These are phyloP conservation scores for Tholera decimalis DNA, from an alignment of 2,888 invertebrate genomes.

Conservation along the genomic window DNA sequence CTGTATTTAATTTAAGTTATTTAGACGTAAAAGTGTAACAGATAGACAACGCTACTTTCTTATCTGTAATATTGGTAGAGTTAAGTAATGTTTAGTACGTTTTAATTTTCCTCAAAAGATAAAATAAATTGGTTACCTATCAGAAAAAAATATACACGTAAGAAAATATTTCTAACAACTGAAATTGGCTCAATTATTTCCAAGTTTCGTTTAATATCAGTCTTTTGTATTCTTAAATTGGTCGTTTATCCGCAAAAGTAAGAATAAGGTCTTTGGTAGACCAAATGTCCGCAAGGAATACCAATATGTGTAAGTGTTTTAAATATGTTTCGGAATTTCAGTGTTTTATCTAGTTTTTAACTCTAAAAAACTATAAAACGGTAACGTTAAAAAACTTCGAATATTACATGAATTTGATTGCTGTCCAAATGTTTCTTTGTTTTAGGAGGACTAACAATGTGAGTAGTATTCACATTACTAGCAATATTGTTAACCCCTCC, in stretches of 20 bases:
- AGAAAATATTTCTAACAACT: not conserved
- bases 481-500: too few species aligned
- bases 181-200: not conserved
- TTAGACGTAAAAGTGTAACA: too few species aligned
- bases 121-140: not conserved
- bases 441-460: too few species aligned
- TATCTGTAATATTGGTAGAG: too few species aligned
- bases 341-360: not conserved
- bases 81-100: too few species aligned
- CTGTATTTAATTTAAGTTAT: too few species aligned
- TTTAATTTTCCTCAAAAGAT: not conserved
- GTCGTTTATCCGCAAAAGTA: constrained; percentile 25
- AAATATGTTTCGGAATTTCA: not conserved
- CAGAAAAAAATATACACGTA: not conserved
- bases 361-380: too few species aligned
- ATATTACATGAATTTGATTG: not conserved
- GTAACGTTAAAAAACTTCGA: not conserved
- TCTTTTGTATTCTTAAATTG: constrained; percentile 50
- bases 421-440: too few species aligned
- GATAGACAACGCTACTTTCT: too few species aligned
- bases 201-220: constrained; percentile 31
- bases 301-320: constrained; percentile 10
- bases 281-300: constrained; percentile 13
- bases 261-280: constrained; percentile 17
- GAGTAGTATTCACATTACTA: too few species aligned